Evolutionary conservation across 2,797 vertebrate genomes (phyloP), one percentile per base, ranked within the genome.

Genomic region (Mycteria americana): DNA sequence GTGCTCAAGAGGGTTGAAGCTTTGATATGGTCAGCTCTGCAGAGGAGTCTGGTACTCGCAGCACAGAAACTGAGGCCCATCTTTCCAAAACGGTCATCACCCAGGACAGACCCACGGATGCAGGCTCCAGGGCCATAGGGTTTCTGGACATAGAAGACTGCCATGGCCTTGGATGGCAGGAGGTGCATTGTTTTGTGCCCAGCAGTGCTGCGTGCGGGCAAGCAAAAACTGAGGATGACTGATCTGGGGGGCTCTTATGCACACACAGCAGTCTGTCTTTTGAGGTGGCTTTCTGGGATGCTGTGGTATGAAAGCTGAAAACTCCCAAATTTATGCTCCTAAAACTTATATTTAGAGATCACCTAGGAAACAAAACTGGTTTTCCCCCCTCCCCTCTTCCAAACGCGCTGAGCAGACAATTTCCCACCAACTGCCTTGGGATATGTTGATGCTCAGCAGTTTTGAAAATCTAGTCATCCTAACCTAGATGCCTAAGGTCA

Each of bases 371-470:
- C 95, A 69, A 93, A 95, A 90, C 89, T 94, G 69, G 81, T 91
- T 30, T 31, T 5, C 11, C 24, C 51, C 6, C 28, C 45, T 24
- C 57, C 41, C 54, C 28, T 80, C 85, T 64, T 83, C 68, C 60
- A 92, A 53, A 95, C 90, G 92, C 0, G 93, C 92, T 96, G 95
- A 95, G 74, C 89, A 82, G 50, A 81, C 93, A 79, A 0, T 85
- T 93, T 95, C 89, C 86, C 73, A 92, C 88, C 33, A 7, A 45
- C n/a, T 85, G 91, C 91, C 92, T 85, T 85, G 85, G 95, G 95
- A 59, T 81, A 85, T 95, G 92, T 95, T 85, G 91, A 78, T 93
- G 92, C 93, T 97, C 95, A 93, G 95, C 95, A 93, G 59, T 97
- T 96, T 92, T 96, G 82, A 89, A 89, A 81, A 94, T 92, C 93